Evolutionary conservation across 1,140 invertebrate genomes (phyloP).

Genomic region (Berghia stephanieae): DNA sequence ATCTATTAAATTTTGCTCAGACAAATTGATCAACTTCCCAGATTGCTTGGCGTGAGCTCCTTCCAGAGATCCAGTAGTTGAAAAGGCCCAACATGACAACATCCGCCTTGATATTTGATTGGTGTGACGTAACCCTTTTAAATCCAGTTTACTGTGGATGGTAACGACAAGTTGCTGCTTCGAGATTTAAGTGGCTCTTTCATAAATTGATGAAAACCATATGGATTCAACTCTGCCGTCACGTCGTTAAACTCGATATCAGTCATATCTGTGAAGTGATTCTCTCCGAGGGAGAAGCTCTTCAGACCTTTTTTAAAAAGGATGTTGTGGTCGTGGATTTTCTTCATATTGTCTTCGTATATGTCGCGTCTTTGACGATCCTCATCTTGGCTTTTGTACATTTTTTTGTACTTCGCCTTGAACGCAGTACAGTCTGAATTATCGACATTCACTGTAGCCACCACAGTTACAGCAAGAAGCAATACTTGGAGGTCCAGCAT

Average conservation of each 20-base stretch:
- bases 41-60: conserved; percentile 91
- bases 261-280: conserved; percentile 1
- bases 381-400: too few relatives aligned
- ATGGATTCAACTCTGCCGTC: not conserved
- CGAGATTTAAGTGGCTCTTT: too few relatives aligned
- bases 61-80: conserved; percentile 88
- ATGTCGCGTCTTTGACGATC: not conserved
- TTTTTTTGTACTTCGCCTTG: not conserved
- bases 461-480: too few relatives aligned
- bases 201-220: too few relatives aligned
- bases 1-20: conserved; percentile 97
- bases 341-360: not conserved
- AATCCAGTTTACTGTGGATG: conserved; percentile 72
- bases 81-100: conserved; percentile 54
- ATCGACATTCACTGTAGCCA: too few relatives aligned
- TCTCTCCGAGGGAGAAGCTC: not conserved
- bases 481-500: conserved; percentile 85
- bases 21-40: conserved; percentile 86
- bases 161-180: conserved; percentile 82
- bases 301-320: not conserved
- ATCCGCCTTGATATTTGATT: conserved; percentile 80
- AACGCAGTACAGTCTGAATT: too few relatives aligned
- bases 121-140: conserved; percentile 89
- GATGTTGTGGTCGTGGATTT: not conserved
- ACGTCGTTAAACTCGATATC: not conserved